Evolutionary conservation across 1,140 invertebrate genomes (phyloP).

Genomic region (Diachasma alloeum): DNA sequence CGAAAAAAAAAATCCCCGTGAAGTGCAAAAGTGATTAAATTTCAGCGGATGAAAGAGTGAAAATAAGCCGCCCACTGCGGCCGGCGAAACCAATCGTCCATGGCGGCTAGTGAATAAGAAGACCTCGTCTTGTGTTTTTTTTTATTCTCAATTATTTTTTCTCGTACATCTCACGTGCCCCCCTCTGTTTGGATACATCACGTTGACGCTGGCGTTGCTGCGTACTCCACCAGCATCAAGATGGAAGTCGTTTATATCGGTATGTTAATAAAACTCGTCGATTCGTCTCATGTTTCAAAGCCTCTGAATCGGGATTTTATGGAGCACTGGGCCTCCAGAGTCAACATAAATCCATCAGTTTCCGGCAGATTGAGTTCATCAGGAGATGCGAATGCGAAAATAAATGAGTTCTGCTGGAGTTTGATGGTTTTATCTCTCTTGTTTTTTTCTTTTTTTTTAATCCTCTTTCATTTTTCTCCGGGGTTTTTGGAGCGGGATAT

Average conservation of each 20-base stretch:
- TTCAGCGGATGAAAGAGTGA: neutral
- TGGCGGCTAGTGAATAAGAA: neutral
- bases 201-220: conserved; percentile 17
- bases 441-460: neutral
- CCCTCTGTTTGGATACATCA: neutral
- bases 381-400: neutral
- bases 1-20: neutral
- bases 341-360: neutral
- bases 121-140: neutral
- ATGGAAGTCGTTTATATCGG: conserved; percentile 60
- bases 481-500: neutral
- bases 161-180: neutral
- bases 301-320: neutral
- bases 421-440: neutral
- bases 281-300: neutral
- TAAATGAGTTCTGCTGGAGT: neutral
- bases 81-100: neutral
- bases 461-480: neutral
- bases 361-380: neutral
- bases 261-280: conserved; percentile 31
- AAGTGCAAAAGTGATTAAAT: neutral
- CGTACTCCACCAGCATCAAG: conserved; percentile 38
- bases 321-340: neutral
- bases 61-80: neutral
- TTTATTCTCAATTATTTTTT: neutral